Evolutionary conservation across 2,113 vertebrate species (phyloP), one percentile per base, ranked within the genome.

Genomic region (Nesoenas mayeri): DNA sequence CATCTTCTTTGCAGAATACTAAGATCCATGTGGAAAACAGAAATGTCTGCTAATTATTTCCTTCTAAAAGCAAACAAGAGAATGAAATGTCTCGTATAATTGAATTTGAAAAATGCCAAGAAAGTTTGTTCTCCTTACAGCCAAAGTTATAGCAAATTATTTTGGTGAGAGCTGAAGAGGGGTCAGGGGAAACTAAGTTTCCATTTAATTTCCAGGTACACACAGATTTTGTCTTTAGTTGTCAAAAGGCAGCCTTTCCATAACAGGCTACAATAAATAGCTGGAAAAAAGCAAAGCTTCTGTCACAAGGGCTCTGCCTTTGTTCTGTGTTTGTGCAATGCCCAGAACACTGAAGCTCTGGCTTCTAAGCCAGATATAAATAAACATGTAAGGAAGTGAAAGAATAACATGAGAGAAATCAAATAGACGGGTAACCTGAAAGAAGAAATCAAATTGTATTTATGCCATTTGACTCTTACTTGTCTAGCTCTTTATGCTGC

Each of bases 1-100:
- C 81, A 95, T 88, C 65, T 93, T 96, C 88, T 90, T 94, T 94
- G n/a, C 56, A 96, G 80, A 97, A 96, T 91, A 91, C 72, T 89
- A 95, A 95, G 96, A 92, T 95, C 85, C 91, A 73, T 73, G 88
- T 85, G 74, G 88, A 96, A 98, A 97, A 96, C 75, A 91, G 71
- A 97, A 96, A 95, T 81, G 90, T 80, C 75, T 97, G 71, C 67
- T 98, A 94, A 96, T 97, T 96, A 96, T 97, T 97, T 97, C 93
- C 80, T 88, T 91, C 70, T 95, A 64, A 95, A 94, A 96, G 93
- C 94, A 94, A 97, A 96, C 91, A 97, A 86, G 60, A 92, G 78
- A 96, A 95, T 74, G 88, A 93, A 77, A 84, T 71, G 36, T 61
- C 94, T 96, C 84, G 81, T 96, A 92, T 96, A 97, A 97, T 95